phyloP scores from a whole-genome alignment of 2,797 vertebrate species.

The Tokudaia muenninki region DNA sequence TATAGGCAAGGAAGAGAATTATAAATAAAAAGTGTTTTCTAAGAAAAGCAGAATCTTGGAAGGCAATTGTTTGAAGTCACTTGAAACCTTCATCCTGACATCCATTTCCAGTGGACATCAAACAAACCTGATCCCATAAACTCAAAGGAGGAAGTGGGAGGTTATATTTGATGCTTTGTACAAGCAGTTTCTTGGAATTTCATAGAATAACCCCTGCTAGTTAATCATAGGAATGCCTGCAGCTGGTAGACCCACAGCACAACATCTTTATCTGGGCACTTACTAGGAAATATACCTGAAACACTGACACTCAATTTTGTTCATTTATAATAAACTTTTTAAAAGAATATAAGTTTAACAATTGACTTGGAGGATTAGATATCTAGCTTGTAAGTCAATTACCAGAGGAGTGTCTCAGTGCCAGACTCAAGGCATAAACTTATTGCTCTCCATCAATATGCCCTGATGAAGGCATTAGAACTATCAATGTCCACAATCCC shows the following conservation, averaged over 20 bases:
- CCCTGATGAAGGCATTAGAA: conserved; percentile 6
- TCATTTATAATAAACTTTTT: conserved; percentile 36
- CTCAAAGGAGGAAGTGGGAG: neutral
- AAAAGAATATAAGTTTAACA: neutral
- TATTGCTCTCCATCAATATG: neutral
- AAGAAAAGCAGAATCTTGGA: neutral
- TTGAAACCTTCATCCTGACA: neutral
- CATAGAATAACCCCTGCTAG: neutral
- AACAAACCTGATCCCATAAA: conserved; percentile 1
- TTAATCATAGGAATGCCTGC: neutral
- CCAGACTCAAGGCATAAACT: conserved; percentile 30
- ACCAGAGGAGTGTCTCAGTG: neutral
- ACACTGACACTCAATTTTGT: conserved; percentile 30
- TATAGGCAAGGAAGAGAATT: conserved; percentile 3
- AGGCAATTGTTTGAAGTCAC: neutral
- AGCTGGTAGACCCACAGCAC: neutral
- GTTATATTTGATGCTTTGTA: neutral
- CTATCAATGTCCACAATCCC: neutral
- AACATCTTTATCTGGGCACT: conserved; percentile 54
- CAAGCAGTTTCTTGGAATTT: neutral
- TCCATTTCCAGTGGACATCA: neutral
- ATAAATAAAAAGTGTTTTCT: neutral
- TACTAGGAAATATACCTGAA: neutral
- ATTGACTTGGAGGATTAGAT: conserved; percentile 66
- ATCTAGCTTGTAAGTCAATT: conserved; percentile 41